These are phyloP conservation scores for Malachius bipustulatus DNA, from an alignment of 2,888 invertebrate genomes.

Conservation along the genomic window DNA sequence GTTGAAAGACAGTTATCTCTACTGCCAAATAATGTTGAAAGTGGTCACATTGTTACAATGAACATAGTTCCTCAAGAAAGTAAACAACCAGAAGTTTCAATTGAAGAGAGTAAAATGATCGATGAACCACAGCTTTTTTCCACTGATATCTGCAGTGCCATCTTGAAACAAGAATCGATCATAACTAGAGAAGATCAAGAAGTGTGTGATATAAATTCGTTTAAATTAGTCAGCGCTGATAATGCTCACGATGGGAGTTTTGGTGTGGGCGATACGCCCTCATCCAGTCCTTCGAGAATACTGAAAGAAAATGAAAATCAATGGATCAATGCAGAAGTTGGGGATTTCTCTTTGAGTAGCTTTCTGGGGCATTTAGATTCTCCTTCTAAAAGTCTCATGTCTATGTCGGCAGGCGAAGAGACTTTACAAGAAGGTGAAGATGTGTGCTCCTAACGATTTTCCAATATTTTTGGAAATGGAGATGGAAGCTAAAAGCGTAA, in stretches of 20 bases:
- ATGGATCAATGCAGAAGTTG: slow-evolving; percentile 66
- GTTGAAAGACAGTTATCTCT: slow-evolving; percentile 64
- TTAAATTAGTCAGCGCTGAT: too few relatives aligned
- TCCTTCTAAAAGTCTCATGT: slow-evolving; percentile 46
- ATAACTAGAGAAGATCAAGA: not conserved
- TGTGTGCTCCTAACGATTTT: too few relatives aligned
- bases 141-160: not conserved
- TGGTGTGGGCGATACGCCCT: slow-evolving; percentile 24
- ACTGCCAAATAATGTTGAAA: slow-evolving; percentile 43
- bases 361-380: slow-evolving; percentile 73
- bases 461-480: too few relatives aligned
- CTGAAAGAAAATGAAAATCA: slow-evolving; percentile 54
- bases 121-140: not conserved
- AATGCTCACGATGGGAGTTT: not conserved
- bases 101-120: not conserved
- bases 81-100: slow-evolving; percentile 2
- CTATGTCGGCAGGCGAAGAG: too few relatives aligned
- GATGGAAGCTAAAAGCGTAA: too few relatives aligned
- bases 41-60: slow-evolving; percentile 37
- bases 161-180: not conserved
- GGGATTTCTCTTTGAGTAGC: slow-evolving; percentile 78
- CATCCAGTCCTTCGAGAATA: slow-evolving; percentile 52
- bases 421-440: too few relatives aligned
- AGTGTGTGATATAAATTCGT: too few relatives aligned
- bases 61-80: slow-evolving; percentile 33